Conservation (phyloP, 2,797 vertebrate genomes). For the Acipenser oxyrinchus region DNA sequence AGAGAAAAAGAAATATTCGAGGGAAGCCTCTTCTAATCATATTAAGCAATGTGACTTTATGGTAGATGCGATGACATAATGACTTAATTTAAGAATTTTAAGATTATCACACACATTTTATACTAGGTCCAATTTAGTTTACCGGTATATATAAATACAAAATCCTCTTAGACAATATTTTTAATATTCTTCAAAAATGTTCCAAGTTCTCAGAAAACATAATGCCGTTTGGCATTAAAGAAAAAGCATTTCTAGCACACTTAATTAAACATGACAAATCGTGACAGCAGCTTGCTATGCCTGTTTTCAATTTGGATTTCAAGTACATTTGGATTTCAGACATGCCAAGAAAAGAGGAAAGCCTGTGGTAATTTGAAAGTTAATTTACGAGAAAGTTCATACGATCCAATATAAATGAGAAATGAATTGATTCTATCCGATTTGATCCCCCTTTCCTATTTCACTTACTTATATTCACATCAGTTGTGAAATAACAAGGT, state of each 20-base stretch:
- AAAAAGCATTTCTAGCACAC: too few relatives aligned
- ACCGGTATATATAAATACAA: not conserved
- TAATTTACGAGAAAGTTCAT: slow-evolving; percentile 38
- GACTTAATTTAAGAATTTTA: too few relatives aligned
- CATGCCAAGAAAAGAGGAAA: slow-evolving; percentile 33
- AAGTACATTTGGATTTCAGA: slow-evolving; percentile 27
- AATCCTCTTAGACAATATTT: not conserved
- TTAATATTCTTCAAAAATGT: not conserved
- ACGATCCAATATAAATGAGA: slow-evolving; percentile 46
- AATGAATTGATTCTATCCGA: slow-evolving; percentile 41
- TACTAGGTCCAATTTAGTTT: not conserved
- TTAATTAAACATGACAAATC: not conserved
- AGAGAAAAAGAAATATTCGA: too few relatives aligned
- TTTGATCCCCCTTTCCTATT: slow-evolving; percentile 28
- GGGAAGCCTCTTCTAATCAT: too few relatives aligned
- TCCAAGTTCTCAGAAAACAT: not conserved
- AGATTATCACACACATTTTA: too few relatives aligned
- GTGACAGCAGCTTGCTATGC: not conserved
- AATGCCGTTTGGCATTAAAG: not conserved
- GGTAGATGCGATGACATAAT: too few relatives aligned
- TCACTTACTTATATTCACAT: slow-evolving; percentile 29
- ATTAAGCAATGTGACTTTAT: too few relatives aligned
- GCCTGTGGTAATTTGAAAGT: slow-evolving; percentile 38
- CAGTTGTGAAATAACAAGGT: slow-evolving; percentile 12
- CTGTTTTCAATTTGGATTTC: slow-evolving; percentile 41